These are phyloP conservation scores for Tragopan temminckii DNA, from an alignment of 2,797 vertebrate species.

Conservation along the genomic window DNA sequence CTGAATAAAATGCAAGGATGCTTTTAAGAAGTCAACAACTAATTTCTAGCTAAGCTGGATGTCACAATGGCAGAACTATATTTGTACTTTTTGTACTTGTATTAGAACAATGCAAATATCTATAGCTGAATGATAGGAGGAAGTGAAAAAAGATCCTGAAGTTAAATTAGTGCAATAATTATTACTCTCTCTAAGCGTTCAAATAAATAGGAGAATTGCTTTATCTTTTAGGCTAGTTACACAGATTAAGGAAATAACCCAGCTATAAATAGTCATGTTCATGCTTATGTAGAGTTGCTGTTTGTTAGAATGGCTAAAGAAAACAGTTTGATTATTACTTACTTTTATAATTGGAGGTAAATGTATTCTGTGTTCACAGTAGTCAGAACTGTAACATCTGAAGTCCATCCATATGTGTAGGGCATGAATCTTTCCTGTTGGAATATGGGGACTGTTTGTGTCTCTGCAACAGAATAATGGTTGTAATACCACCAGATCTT, in stretches of 20 bases:
- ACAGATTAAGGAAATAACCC: not conserved
- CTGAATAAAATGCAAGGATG: not conserved
- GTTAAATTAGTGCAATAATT: not conserved
- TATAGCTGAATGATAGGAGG: not conserved
- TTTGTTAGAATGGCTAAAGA: not conserved
- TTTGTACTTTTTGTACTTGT: fast-evolving
- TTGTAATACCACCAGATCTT: not conserved
- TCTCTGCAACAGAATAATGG: not conserved
- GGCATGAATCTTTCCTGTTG: not conserved
- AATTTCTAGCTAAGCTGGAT: not conserved
- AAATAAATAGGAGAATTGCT: not conserved
- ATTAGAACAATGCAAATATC: not conserved
- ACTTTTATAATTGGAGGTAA: not conserved
- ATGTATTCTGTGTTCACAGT: not conserved
- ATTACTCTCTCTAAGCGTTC: not conserved
- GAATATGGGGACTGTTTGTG: not conserved
- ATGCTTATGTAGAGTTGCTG: not conserved
- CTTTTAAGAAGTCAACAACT: not conserved
- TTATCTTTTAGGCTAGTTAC: not conserved
- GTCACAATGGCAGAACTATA: not conserved
- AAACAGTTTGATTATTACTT: not conserved
- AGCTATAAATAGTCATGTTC: not conserved
- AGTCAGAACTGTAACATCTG: not conserved
- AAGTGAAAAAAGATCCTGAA: not conserved
- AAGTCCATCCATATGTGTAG: not conserved